phyloP scores from a whole-genome alignment of 1,140 invertebrate genomes.

The Elysia chlorotica region DNA sequence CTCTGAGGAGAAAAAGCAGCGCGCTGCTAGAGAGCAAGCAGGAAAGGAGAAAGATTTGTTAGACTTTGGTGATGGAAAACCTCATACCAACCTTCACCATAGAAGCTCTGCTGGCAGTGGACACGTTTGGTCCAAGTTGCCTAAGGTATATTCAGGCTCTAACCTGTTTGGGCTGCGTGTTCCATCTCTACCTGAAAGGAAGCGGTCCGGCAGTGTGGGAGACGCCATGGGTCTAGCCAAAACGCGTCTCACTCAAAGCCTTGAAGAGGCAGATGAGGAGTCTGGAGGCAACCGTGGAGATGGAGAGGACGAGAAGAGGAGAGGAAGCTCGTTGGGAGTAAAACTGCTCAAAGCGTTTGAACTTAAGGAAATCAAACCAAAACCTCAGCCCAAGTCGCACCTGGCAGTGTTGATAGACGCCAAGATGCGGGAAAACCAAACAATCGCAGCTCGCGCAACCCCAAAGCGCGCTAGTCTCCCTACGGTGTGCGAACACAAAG shows the following conservation, averaged over 20 bases:
- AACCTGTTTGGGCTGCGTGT: constrained; percentile 53
- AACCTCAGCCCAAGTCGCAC: constrained; percentile 20
- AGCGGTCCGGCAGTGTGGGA: constrained; percentile 54
- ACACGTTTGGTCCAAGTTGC: constrained; percentile 40
- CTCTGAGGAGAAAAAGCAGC: constrained; percentile 51
- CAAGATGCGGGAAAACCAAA: constrained; percentile 19
- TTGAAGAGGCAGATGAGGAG: constrained; percentile 27
- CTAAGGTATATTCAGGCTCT: constrained; percentile 51
- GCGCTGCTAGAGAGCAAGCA: constrained; percentile 38
- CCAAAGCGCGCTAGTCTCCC: constrained; percentile 15
- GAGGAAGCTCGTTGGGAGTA: constrained; percentile 35
- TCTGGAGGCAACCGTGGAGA: constrained; percentile 8
- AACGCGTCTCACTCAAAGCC: constrained; percentile 16
- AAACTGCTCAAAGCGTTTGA: constrained; percentile 38
- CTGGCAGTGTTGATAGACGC: constrained; percentile 7
- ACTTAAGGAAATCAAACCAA: constrained; percentile 23
- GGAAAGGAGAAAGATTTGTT: constrained; percentile 31
- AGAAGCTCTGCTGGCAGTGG: no score
- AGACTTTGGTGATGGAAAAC: constrained; percentile 32
- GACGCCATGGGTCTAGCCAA: constrained; percentile 28
- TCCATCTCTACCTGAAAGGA: constrained; percentile 43
- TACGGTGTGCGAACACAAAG: constrained; percentile 17
- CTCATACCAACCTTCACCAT: no score
- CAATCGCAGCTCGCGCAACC: constrained; percentile 10
- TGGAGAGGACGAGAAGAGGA: no score